Evolutionary conservation across 2,888 invertebrate species (phyloP), one percentile per base, ranked within the genome.

Genomic region (Erebia aethiops): DNA sequence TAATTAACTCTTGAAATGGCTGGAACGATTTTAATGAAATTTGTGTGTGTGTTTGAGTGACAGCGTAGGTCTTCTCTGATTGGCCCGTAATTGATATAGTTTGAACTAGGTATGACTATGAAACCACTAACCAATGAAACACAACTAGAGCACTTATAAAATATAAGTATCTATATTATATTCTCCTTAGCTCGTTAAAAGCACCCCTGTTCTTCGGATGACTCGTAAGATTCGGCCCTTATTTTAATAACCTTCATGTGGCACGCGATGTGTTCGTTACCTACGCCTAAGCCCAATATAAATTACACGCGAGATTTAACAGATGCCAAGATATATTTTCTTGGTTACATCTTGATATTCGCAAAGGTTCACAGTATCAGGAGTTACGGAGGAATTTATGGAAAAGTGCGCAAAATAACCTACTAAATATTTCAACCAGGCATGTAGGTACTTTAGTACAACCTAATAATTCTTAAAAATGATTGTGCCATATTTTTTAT

Each of bases 181-280:
- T 18, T 54, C 10, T 65, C 3, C 11, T 35, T 52, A 51, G 51
- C 10, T 63, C n/a, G 51, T 63, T 52, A 63, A 63, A 46, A 43
- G 41, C 51, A n/a, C n/a, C 35, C 16, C 18, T 41, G 56, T 56
- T 56, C 35, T 9, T 7, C 16, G 16, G 56, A 65, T 65, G 65
- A 65, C 56, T 43, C 13, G 21, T 21, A 13, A 54, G 43, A 65
- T 65, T 56, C 43, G 56, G 16, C 74, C 75, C 72, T 74, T 74
- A 75, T 65, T 79, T 76, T 77, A 77, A 77, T 70, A 71, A 79
- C 74, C 77, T 76, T 78, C 76, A 76, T 70, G 70, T 71, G 73
- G 74, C 87, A 87, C 84, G 86, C 87, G 75, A 86, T 77, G 72
- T 80, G 79, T 82, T 87, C 83, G 82, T 88, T 87, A 84, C 77